These are phyloP conservation scores for Zaprionus lineosus DNA, from an alignment of 2,888 invertebrate species.

Conservation along the genomic window DNA sequence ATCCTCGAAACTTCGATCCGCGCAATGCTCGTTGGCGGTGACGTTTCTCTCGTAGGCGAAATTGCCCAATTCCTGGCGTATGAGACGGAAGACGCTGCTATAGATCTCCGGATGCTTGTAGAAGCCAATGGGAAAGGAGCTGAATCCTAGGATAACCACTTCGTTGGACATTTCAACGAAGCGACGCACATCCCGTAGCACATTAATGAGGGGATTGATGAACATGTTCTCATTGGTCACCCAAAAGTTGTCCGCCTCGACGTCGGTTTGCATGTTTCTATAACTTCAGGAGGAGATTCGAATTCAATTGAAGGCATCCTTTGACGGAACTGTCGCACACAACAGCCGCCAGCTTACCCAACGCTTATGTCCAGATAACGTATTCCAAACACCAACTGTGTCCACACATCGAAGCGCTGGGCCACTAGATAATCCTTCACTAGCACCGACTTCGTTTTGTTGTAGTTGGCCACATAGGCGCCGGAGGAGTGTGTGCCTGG, in stretches of 20 bases:
- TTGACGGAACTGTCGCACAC: no score
- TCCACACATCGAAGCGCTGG: conserved; percentile 92
- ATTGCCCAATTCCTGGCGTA: conserved; percentile 84
- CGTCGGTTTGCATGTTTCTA: conserved; percentile 52
- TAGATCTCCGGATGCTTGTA: conserved; percentile 83
- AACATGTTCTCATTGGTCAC: conserved; percentile 81
- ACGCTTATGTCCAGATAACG: conserved; percentile 92
- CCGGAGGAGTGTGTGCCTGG: conserved; percentile 86
- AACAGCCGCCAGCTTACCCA: conserved; percentile 85
- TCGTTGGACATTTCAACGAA: conserved; percentile 88
- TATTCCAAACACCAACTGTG: conserved; percentile 92
- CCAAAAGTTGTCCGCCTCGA: conserved; percentile 75
- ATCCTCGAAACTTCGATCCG: conserved; percentile 85
- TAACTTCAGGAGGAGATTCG: conserved; percentile 45
- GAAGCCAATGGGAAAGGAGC: conserved; percentile 87
- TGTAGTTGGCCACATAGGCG: conserved; percentile 82
- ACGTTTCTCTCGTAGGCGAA: conserved; percentile 79
- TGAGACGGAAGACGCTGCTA: conserved; percentile 83
- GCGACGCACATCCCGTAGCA: conserved; percentile 87
- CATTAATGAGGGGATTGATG: conserved; percentile 86
- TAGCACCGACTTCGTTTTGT: conserved; percentile 68
- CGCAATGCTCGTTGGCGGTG: conserved; percentile 62
- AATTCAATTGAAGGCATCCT: no score
- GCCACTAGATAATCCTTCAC: conserved; percentile 82
- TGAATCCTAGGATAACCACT: conserved; percentile 91